Evolutionary conservation across 2,888 invertebrate genomes (phyloP), one percentile per base, ranked within the genome.

Genomic region (Drosophila tanythrix): DNA sequence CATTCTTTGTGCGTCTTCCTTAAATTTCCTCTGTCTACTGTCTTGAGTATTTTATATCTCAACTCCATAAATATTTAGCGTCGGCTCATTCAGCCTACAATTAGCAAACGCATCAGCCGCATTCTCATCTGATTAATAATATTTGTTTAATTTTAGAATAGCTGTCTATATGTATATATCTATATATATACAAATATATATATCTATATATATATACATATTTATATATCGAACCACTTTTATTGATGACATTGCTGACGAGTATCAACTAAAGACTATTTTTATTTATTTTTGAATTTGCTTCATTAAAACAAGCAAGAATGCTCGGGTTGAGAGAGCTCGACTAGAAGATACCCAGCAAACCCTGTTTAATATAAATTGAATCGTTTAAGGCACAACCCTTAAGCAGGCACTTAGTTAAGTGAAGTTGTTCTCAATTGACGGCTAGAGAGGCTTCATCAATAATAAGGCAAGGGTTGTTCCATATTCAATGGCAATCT

Each of bases 201-300:
- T 38, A 5, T 43, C 11, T 21, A 11, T 18, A n/a, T 40, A n/a
- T 40, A 1, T 46, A 21, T 10, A n/a, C 7, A 1, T 21, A 46
- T 7, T 3, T 46, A 21, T 46, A 15, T 46, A 46, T 46, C 25
- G 46, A 46, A 46, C 21, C 46, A 46, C 46, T 25, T 25, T 46
- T 46, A 46, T 46, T 46, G 21, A 46, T 46, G 46, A 46, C 46
- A 46, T 46, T 46, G 46, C 46, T 46, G 46, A 46, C 21, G 46
- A 46, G 15, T 46, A 46, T 46, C 21, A 46, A 25, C 46, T 46
- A 25, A 46, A 46, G 46, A 13, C 7, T 25, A 46, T 46, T 25
- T 46, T 21, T 25, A 15, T 46, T 25, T 25, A 46, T 46, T 46
- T 46, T 46, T 25, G 46, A 46, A 46, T 21, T 46, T 13, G 46